Conservation (phyloP, 2,797 vertebrate species). For the Lacerta viridis region DNA sequence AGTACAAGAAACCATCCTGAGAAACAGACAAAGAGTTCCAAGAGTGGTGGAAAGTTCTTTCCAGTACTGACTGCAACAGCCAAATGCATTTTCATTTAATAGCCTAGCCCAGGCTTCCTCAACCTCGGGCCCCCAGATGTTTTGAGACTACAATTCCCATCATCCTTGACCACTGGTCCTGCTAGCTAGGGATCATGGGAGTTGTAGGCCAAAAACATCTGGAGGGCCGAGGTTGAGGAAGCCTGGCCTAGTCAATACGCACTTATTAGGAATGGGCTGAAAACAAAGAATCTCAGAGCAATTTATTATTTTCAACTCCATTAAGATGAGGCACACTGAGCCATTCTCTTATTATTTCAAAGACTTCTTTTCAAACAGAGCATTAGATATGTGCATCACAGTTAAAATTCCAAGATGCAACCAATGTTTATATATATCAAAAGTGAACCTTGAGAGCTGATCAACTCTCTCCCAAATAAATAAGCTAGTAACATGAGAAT, state of each 20-base stretch:
- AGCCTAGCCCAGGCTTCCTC: background rate
- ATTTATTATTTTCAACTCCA: constrained; percentile 17
- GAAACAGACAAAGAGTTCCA: background rate
- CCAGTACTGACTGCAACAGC: background rate
- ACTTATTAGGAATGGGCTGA: background rate
- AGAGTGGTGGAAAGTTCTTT: rapidly evolving
- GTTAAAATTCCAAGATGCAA: background rate
- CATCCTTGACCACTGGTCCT: no score
- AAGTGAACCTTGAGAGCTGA: constrained; percentile 14
- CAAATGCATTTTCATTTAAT: background rate
- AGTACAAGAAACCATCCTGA: background rate
- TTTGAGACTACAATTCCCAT: no score
- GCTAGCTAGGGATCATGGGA: no score
- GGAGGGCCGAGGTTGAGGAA: no score
- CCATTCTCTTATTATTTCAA: background rate
- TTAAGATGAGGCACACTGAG: background rate
- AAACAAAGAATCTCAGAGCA: background rate
- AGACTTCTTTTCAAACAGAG: background rate
- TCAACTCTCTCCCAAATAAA: background rate
- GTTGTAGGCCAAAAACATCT: no score
- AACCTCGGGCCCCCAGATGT: no score
- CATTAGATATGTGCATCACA: background rate
- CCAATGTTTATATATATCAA: background rate
- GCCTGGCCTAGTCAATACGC: background rate
- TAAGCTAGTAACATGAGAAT: background rate